phyloP scores from a whole-genome alignment of 2,888 invertebrate genomes.

The Dryobota labecula region DNA sequence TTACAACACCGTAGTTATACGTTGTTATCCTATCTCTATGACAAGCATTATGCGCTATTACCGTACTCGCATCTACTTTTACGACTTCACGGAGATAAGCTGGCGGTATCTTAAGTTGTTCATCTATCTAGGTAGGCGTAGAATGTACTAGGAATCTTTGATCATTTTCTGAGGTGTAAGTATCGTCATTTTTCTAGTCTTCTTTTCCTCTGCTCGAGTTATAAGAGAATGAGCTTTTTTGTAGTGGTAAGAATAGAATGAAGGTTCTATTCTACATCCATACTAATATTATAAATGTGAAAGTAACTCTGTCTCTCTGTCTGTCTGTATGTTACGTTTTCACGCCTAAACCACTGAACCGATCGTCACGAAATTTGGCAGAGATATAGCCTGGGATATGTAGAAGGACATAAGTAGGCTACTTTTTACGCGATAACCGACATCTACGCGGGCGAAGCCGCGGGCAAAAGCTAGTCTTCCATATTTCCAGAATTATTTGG shows the following conservation, averaged over 20 bases:
- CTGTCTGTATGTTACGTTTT: no score
- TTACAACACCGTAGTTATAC: conserved; percentile 8
- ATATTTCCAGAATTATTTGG: neutral
- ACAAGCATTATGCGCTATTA: conserved; percentile 39
- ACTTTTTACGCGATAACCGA: no score
- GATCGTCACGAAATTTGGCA: no score
- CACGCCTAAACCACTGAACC: no score
- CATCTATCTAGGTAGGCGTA: conserved; percentile 5
- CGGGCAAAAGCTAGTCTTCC: no score
- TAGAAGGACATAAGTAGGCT: no score
- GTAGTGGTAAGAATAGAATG: neutral
- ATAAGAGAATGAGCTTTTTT: neutral
- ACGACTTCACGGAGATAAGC: conserved; percentile 46
- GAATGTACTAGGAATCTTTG: neutral
- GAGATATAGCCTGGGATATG: no score
- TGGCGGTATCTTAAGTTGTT: conserved; percentile 16
- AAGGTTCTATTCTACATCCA: neutral
- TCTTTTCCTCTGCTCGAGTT: neutral
- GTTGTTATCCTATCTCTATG: conserved; percentile 39
- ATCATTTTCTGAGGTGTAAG: neutral
- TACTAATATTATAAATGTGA: no score
- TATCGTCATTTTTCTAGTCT: neutral
- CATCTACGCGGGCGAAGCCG: no score
- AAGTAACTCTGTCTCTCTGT: no score
- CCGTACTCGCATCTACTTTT: conserved; percentile 45